Conservation (phyloP, 2,113 vertebrate genomes). For the Pelecanoides urinatrix region DNA sequence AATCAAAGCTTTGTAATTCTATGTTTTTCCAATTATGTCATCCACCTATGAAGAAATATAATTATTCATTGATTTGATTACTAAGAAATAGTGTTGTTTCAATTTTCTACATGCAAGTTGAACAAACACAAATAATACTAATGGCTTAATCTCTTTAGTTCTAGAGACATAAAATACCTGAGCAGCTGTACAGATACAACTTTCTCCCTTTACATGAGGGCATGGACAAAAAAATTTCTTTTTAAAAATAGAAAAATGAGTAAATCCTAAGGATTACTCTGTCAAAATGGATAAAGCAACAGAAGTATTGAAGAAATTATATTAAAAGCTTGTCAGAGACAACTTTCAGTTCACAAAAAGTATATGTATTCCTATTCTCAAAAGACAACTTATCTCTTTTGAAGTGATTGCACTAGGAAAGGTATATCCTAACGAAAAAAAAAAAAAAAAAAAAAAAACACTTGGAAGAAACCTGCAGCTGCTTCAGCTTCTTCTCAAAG, state of each 20-base stretch:
- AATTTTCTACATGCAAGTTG: background rate
- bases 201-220: background rate
- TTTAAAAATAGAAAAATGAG: background rate
- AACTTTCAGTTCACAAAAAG: background rate
- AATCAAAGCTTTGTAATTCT: background rate
- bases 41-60: background rate
- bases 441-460: background rate
- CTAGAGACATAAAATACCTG: background rate
- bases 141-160: background rate
- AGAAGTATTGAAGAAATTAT: background rate
- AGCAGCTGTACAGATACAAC: background rate
- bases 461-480: background rate
- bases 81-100: background rate
- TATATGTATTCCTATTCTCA: background rate
- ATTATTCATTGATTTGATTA: background rate
- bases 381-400: background rate
- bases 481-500: background rate
- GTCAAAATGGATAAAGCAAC: background rate
- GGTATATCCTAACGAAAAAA: background rate
- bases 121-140: background rate
- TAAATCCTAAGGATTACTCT: background rate
- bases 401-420: background rate
- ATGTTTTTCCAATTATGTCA: background rate
- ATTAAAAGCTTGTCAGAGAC: background rate
- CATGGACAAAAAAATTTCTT: background rate